A percentile compares a stretch with the other conserved stretches of the same genome.
phyloP scores from a whole-genome alignment of 1,140 invertebrate genomes.

The Melanaphis sacchari region DNA sequence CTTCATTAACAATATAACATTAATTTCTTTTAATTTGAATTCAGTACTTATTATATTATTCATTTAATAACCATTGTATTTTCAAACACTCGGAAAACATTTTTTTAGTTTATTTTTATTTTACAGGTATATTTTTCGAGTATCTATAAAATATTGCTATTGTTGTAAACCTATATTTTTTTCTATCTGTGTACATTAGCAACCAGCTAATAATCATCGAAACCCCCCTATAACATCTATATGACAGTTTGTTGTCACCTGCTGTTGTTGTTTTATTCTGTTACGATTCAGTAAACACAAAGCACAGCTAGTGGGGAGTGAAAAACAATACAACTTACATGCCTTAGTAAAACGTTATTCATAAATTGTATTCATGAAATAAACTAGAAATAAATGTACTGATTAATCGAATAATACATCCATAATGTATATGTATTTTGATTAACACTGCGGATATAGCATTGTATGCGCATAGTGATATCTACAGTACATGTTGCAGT shows the following conservation, averaged over 20 bases:
- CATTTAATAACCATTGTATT: not conserved
- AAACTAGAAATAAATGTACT: not conserved
- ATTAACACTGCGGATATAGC: not conserved
- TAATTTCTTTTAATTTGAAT: not conserved
- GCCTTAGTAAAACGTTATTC: not conserved
- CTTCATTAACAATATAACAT: not conserved
- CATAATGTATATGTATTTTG: not conserved
- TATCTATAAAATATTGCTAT: not conserved
- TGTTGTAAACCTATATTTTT: not conserved
- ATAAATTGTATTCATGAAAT: not conserved
- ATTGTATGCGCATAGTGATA: not conserved
- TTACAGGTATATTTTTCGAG: not conserved
- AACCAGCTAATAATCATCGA: conserved; percentile 19
- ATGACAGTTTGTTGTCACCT: conserved; percentile 17
- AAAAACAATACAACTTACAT: conserved; percentile 21
- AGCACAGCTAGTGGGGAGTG: not conserved
- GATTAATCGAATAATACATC: not conserved
- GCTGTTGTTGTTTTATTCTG: conserved; percentile 6
- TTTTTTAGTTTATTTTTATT: not conserved
- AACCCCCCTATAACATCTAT: not conserved
- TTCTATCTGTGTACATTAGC: conserved; percentile 43
- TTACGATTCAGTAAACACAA: conserved; percentile 19
- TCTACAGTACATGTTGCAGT: not conserved
- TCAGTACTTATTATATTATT: not conserved
- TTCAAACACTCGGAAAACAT: not conserved